Percentiles rank a stretch among this genome's conserved stretches.
Conservation (phyloP, 2,113 vertebrate species). For the Colaptes auratus region DNA sequence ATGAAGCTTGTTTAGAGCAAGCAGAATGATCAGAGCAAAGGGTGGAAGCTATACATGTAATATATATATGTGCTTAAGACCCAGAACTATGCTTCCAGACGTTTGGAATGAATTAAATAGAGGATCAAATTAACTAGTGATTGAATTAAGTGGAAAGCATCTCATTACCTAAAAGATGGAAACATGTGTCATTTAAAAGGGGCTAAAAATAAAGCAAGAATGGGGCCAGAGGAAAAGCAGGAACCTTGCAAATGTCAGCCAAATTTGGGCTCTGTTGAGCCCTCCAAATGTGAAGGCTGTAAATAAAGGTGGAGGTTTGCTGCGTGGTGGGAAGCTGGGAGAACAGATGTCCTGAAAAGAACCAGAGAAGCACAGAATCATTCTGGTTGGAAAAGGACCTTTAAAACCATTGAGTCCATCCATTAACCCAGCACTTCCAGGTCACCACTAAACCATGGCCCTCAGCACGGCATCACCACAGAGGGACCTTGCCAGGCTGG, state of each 20-base stretch:
- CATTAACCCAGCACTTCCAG: too few relatives aligned
- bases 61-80: slow-evolving; percentile 37
- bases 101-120: slow-evolving; percentile 71
- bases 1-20: slow-evolving; percentile 42
- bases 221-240: slow-evolving; percentile 66
- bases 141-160: slow-evolving; percentile 73
- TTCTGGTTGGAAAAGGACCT: too few relatives aligned
- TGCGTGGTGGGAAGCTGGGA: background rate
- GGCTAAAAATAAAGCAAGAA: slow-evolving; percentile 72
- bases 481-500: too few relatives aligned
- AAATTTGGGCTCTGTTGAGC: slow-evolving; percentile 18
- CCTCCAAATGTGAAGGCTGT: slow-evolving; percentile 15
- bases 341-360: background rate
- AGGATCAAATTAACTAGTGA: slow-evolving; percentile 68
- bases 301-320: slow-evolving; percentile 38
- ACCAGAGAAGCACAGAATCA: too few relatives aligned
- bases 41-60: slow-evolving; percentile 16
- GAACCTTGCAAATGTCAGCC: slow-evolving; percentile 48
- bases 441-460: too few relatives aligned
- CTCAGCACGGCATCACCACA: too few relatives aligned
- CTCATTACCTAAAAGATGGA: slow-evolving; percentile 70
- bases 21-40: slow-evolving; percentile 45
- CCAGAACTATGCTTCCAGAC: slow-evolving; percentile 50
- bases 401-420: too few relatives aligned
- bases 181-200: slow-evolving; percentile 68